Base-by-base conservation (phyloP, 2,888 invertebrate genomes). In the Hypomecis atomaria region DNA sequence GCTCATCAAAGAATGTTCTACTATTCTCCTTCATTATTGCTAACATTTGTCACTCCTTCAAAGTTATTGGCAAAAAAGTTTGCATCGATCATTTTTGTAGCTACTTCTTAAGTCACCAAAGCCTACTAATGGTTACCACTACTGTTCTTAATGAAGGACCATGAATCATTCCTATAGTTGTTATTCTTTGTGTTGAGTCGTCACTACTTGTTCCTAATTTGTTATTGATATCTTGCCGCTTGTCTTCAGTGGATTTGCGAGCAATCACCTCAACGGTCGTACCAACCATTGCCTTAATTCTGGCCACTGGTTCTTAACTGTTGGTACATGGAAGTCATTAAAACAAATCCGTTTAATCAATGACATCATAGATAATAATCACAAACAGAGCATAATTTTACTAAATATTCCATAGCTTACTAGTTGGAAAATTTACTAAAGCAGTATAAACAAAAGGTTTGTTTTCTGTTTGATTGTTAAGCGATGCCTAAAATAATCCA, bases 81-180 rank as follows among this genome's bases (percentile, higher is more conserved):
- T 0, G 33, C 44, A 58, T 61, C 57, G 38, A 58, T 65, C 65
- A 65, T 54, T 38, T 53, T 34, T 58, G 38, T 49, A 42, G 60
- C 52, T 57, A 60, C 53, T 57, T 33, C 36, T 60, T 57, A 37
- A 60, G 60, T 49, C 56, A 60, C 59, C n/a, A 23, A 52, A 52
- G 40, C 5, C 42, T 52, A 8, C 7, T 50, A 52, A 52, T 50
- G 38, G 57, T 49, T 37, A 47, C 54, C 54, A 65, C 65, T 65
- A 65, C 65, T 58, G 60, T 56, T 55, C 50, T 55, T 59, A 59
- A 64, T 64, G 49, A 42, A 42, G 44, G 38, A n/a, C 55, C 23
- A 64, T 64, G 59, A 61, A 61, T 65, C 65, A 65, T 65, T 54
- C 43, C 48, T 61, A 54, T 65, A 48, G 65, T 53, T 57, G 34